Base-by-base conservation (phyloP, 1,140 invertebrate genomes). In the Papilio xuthus region DNA sequence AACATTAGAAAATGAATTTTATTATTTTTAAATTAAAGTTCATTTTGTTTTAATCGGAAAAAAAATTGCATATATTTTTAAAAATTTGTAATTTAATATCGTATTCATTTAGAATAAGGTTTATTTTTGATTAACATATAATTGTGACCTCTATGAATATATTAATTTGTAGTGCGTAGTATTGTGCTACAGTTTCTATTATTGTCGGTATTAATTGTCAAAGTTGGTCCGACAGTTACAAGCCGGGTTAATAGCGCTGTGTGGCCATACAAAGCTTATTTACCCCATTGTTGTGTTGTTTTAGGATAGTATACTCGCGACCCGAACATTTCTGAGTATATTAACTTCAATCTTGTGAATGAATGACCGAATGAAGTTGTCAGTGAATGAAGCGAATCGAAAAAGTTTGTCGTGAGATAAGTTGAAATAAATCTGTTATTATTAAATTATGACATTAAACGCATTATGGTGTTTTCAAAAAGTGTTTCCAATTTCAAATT, bases 131-230 rank as follows among this genome's bases (percentile, higher is more conserved):
- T 56, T 50, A 47, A 53, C 47, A 9, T 18, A 15, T 75, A 1
- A 32, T 28, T 10, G 47, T 75, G 44, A 74, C 23, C 72, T 72
- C 70, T 56, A 75, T 75, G 73, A 75, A 75, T 75, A 75, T 75
- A 75, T 75, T 75, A 75, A 75, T 56, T 75, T 75, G 73, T 75
- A 75, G 73, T 75, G 72, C 26, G 44, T 75, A 32, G 73, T 75
- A 75, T 74, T 74, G 72, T 74, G 72, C 42, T 74, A 74, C 73
- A 75, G 73, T 75, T 75, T 75, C 47, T 32, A 75, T 75, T 75
- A 75, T 75, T 75, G 73, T 53, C 73, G 15, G 50, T 15, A n/a
- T 56, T 75, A 75, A 75, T 75, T 75, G 73, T 75, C 18, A 56
- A 75, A 75, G 47, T 75, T 75, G 6, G 71, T 26, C 73, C 32